These are phyloP conservation scores for Erebia palarica DNA, from an alignment of 2,888 invertebrate species.

Conservation along the genomic window DNA sequence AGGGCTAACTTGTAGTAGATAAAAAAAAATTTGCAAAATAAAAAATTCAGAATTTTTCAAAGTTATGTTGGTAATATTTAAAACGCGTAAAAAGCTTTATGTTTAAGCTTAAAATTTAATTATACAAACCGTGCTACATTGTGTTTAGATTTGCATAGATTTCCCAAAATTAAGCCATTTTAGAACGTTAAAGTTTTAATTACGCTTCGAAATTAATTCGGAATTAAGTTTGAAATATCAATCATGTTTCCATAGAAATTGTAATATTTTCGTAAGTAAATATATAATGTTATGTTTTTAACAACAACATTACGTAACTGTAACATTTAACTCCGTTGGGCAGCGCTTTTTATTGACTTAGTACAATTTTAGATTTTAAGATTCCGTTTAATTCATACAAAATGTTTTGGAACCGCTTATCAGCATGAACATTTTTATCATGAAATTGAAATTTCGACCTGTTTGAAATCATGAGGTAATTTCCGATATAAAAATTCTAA, in stretches of 20 bases:
- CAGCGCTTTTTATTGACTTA: too few species aligned
- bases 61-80: neutral
- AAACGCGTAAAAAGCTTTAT: neutral
- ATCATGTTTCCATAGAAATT: slow-evolving; percentile 31
- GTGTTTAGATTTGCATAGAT: slow-evolving; percentile 16
- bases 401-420: too few species aligned
- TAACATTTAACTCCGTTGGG: too few species aligned
- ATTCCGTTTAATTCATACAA: too few species aligned
- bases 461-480: neutral
- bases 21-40: too few species aligned
- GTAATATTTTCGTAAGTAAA: neutral
- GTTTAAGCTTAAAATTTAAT: too few species aligned
- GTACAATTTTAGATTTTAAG: too few species aligned
- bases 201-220: slow-evolving; percentile 60
- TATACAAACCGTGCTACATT: too few species aligned
- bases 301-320: neutral
- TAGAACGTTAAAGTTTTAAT: slow-evolving; percentile 58
- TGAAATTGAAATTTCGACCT: neutral
- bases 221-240: slow-evolving; percentile 49
- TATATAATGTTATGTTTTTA: neutral
- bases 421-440: too few species aligned
- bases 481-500: neutral
- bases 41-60: too few species aligned
- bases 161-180: slow-evolving; percentile 33
- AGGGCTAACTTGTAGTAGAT: too few species aligned